Percentiles rank a stretch among this genome's conserved stretches.
phyloP scores from a whole-genome alignment of 2,888 invertebrate species.

The Cantharis lateralis region DNA sequence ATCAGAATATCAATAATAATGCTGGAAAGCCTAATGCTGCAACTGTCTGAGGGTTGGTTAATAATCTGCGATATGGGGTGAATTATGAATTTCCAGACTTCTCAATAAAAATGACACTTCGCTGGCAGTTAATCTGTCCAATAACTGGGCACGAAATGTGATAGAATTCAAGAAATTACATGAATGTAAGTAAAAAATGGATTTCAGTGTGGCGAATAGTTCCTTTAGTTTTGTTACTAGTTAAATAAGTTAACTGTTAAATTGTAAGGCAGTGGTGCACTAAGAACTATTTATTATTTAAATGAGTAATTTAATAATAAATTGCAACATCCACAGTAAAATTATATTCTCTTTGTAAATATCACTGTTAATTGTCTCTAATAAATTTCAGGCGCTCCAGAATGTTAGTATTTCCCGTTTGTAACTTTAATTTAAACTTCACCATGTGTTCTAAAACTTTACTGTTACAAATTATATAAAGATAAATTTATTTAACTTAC shows the following conservation, averaged over 20 bases:
- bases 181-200: background rate
- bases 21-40: background rate
- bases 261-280: background rate
- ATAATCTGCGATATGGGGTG: background rate
- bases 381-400: conserved; percentile 25
- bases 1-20: background rate
- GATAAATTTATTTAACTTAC: conserved; percentile 27
- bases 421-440: conserved; percentile 30
- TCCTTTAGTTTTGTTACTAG: background rate
- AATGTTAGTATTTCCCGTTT: conserved; percentile 29
- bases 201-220: background rate
- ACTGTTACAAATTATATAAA: conserved; percentile 30
- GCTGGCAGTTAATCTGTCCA: background rate
- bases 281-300: background rate
- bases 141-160: background rate
- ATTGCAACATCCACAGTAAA: conserved; percentile 11
- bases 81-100: background rate
- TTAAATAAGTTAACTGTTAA: background rate
- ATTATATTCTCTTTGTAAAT: conserved; percentile 22
- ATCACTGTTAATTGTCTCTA: conserved; percentile 28
- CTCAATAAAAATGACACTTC: background rate
- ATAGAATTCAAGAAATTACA: background rate
- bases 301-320: conserved; percentile 18
- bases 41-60: background rate
- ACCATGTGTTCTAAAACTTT: conserved; percentile 30